phyloP scores from a whole-genome alignment of 2,797 vertebrate genomes.

The Microcaecilia unicolor region DNA sequence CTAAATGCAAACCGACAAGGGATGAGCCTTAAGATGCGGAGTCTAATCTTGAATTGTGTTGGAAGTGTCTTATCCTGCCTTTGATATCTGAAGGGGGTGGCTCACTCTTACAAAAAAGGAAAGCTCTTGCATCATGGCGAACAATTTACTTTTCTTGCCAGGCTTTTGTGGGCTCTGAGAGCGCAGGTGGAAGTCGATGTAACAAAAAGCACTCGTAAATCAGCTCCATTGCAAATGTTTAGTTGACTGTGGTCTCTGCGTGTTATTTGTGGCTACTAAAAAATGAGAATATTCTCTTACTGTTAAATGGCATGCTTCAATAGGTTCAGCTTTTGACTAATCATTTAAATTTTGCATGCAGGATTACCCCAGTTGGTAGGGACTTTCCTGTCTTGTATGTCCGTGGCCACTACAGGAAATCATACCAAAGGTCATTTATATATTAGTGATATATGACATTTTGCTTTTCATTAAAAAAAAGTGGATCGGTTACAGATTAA shows the following conservation, averaged over 20 bases:
- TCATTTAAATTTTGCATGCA: too few species aligned
- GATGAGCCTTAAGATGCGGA: constrained; percentile 99
- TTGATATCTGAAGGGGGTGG: constrained; percentile 96
- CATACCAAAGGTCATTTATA: too few species aligned
- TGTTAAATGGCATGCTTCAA: too few species aligned
- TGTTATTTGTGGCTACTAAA: too few species aligned
- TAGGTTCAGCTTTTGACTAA: too few species aligned
- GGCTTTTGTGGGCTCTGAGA: constrained; percentile 78
- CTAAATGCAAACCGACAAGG: constrained; percentile 99
- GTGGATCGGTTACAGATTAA: too few species aligned
- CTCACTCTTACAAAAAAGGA: constrained; percentile 89
- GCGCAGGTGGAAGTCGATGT: constrained; percentile 87
- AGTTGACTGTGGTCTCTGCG: constrained; percentile 16
- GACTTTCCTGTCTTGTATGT: too few species aligned
- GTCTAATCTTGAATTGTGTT: constrained; percentile 99
- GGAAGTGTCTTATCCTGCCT: constrained; percentile 99
- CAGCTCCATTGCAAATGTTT: constrained; percentile 69
- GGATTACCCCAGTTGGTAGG: too few species aligned
- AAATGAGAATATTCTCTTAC: too few species aligned
- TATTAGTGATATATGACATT: too few species aligned
- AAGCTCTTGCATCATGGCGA: constrained; percentile 83
- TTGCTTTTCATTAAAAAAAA: too few species aligned
- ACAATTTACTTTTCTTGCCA: constrained; percentile 80
- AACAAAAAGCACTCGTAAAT: constrained; percentile 71
- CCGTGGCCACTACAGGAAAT: too few species aligned